A percentile compares a stretch with the other conserved stretches of the same genome.
Conservation (phyloP, 2,888 invertebrate genomes). For the Lamellibrachia columna region DNA sequence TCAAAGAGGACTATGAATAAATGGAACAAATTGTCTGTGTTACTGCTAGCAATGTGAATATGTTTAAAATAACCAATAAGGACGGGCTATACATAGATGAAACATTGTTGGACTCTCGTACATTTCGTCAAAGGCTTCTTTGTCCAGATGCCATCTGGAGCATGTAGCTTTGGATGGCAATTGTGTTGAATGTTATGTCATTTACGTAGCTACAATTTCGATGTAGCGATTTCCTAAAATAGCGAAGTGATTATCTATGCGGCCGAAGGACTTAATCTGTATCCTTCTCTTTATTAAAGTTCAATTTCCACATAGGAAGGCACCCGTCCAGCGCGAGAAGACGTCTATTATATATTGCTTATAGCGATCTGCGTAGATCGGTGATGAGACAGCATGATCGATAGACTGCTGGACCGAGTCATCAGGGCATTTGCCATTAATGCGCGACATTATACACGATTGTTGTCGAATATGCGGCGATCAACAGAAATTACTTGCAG, state of each 20-base stretch:
- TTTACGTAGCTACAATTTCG: neutral
- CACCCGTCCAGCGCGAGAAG: neutral
- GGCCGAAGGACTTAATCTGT: neutral
- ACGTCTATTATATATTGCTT: neutral
- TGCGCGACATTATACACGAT: constrained; percentile 12
- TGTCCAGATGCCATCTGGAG: too few relatives aligned
- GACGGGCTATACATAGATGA: too few relatives aligned
- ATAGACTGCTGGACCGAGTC: neutral
- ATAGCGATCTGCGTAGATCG: neutral
- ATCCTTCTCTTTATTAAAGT: neutral
- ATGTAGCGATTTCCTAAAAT: neutral
- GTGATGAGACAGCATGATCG: neutral
- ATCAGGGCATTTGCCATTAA: constrained; percentile 4
- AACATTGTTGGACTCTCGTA: too few relatives aligned
- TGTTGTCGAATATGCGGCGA: neutral
- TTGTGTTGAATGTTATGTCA: neutral
- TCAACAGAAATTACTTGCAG: neutral
- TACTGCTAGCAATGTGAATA: too few relatives aligned
- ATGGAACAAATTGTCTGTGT: too few relatives aligned
- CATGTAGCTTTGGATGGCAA: too few relatives aligned
- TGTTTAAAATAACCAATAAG: too few relatives aligned
- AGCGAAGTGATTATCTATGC: neutral
- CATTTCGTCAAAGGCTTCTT: too few relatives aligned
- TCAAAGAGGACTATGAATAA: too few relatives aligned
- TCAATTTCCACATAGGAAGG: neutral